Percentiles rank a stretch among this genome's conserved stretches.
Evolutionary conservation across 1,140 invertebrate species (phyloP).

Genomic region (Tenebrio molitor): DNA sequence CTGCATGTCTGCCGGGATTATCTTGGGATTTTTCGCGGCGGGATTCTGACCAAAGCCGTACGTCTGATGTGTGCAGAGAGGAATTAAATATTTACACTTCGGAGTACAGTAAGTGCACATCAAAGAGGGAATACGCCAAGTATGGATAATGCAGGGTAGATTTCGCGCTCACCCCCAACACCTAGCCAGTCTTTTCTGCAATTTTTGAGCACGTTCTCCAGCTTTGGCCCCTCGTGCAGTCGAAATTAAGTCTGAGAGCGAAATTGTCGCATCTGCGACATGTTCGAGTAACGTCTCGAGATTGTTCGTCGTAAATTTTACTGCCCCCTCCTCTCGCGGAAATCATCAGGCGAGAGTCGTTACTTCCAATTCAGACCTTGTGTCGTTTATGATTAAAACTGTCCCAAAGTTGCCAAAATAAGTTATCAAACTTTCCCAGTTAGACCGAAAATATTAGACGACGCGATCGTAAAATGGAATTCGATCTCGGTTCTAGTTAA

Average conservation of each 20-base stretch:
- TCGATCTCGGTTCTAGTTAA: conserved; percentile 20
- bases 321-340: background rate
- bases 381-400: conserved; percentile 35
- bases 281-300: background rate
- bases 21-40: background rate
- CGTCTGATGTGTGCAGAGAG: background rate
- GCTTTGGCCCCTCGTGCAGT: too few relatives aligned
- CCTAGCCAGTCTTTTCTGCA: too few relatives aligned
- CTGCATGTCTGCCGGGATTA: background rate
- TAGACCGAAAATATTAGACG: conserved; percentile 25
- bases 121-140: background rate
- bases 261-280: background rate
- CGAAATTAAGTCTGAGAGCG: too few relatives aligned
- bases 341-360: conserved; percentile 24
- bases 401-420: conserved; percentile 35
- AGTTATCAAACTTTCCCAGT: conserved; percentile 32
- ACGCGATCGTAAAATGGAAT: conserved; percentile 14
- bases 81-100: background rate
- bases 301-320: conserved; percentile 12
- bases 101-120: conserved; percentile 12
- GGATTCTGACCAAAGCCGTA: background rate
- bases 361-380: conserved; percentile 1
- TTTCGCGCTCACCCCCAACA: too few relatives aligned
- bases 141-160: too few relatives aligned
- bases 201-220: too few relatives aligned